Evolutionary conservation across 2,797 vertebrate species (phyloP), one percentile per base, ranked within the genome.

Genomic region (Yasuhikotakia modesta): DNA sequence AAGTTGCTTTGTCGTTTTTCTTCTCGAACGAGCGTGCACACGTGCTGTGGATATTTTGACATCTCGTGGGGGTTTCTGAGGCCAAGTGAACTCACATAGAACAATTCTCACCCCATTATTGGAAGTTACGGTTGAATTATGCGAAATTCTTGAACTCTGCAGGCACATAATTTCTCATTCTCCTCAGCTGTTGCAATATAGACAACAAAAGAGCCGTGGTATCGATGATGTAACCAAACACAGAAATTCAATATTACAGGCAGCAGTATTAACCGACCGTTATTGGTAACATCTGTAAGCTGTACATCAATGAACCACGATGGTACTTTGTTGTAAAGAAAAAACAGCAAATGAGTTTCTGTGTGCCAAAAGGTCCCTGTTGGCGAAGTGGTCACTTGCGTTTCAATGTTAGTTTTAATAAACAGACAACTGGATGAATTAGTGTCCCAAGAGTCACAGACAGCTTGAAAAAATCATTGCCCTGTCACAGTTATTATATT

Each of bases 1-100:
- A 76, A 39, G 17, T 45, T 48, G 16, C 43, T 10, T 35, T 3
- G 14, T 21, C 14, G 45, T 46, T 22, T 32, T 24, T 55, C 63
- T 48, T 70, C 21, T 65, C 22, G 58, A 63, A 68, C 58, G 48
- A 52, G 70, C 17, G 30, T n/a, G 43, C 82, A 82, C 79, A 79
- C 13, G 53, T 78, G 76, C 66, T 74, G 71, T 71, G 82, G 76
- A 83, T 89, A 79, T 88, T 88, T 83, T 89, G 84, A 89, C 82
- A 88, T 84, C 70, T 87, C 85, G 78, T 78, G 78, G 82, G 84
- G 88, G 84, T 87, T 88, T 85, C 78, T 63, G 84, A 68, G 65
- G 75, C 79, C 35, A 78, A 79, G 55, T 69, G 65, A 81, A 79
- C 84, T 78, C 79, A 81, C 78, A 66, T 69, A 81, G 84, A 85